These are phyloP conservation scores for Venturia canescens DNA, from an alignment of 1,140 invertebrate species.

Conservation along the genomic window DNA sequence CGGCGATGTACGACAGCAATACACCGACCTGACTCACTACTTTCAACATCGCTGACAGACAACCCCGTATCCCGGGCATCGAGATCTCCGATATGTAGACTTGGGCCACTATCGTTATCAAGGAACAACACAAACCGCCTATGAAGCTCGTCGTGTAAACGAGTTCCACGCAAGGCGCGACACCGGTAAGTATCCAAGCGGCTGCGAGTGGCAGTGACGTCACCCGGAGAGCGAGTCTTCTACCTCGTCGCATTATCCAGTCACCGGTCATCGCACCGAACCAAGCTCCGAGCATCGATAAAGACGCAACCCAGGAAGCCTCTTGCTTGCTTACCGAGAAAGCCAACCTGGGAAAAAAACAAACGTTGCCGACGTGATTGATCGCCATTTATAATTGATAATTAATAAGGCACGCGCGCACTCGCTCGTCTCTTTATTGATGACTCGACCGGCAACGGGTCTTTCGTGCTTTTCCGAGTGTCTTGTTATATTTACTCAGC, in stretches of 20 bases:
- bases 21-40: constrained; percentile 91
- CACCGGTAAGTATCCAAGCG: constrained; percentile 86
- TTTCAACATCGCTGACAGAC: constrained; percentile 90
- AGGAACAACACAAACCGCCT: constrained; percentile 87
- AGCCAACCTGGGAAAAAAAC: constrained; percentile 68
- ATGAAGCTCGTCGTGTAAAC: constrained; percentile 87
- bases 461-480: too few relatives aligned
- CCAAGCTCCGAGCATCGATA: constrained; percentile 87
- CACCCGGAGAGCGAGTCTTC: constrained; percentile 82
- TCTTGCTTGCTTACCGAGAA: constrained; percentile 85
- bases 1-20: constrained; percentile 87
- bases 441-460: too few relatives aligned
- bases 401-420: too few relatives aligned
- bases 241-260: constrained; percentile 84
- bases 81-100: constrained; percentile 95
- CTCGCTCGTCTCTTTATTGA: too few relatives aligned
- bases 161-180: constrained; percentile 85
- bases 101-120: constrained; percentile 88
- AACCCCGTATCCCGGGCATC: constrained; percentile 89
- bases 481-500: too few relatives aligned
- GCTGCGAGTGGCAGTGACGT: constrained; percentile 85
- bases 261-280: constrained; percentile 87
- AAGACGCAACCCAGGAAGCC: constrained; percentile 89
- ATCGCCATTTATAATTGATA: not conserved
- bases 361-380: constrained; percentile 2